Evolutionary conservation across 2,888 invertebrate species (phyloP), one percentile per base, ranked within the genome.

Genomic region (Ochropleura plecta): DNA sequence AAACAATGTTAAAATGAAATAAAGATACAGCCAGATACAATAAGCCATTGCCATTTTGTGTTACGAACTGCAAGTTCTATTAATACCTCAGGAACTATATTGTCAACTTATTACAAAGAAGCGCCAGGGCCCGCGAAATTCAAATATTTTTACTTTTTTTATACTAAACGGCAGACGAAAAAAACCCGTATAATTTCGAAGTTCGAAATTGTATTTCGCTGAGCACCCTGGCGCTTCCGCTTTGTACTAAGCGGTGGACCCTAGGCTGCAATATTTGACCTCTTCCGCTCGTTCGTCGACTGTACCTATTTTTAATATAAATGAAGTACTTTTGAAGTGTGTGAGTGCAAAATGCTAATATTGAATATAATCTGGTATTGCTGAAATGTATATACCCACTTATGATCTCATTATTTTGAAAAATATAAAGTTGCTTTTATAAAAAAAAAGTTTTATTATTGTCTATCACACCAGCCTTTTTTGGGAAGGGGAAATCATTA

Each of bases 391-490:
- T 59, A 46, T 12, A 12, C 40, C 60, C 49, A 10, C 6, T 3
- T n/a, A 53, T 60, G 81, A 81, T 79, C 84, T 82, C 86, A 59
- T 81, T 80, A 48, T 82, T 79, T 79, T 70, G 12, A 72, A 80
- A 76, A 80, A 76, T 68, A 78, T 71, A 75, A 81, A 57, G 62
- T 70, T 66, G 68, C 72, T 69, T 73, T 84, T 72, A 42, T 62
- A 30, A 30, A 30, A 30, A 30, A 30, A 30, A 30, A 30, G 30
- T 30, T 30, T 30, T 30, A 30, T 30, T 30, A 30, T 30, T 30
- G 30, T 30, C 30, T 3, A 30, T 30, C 30, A 30, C 30, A 30
- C 30, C 30, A 30, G 30, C 30, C 30, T 30, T 30, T 2, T 30
- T 30, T 30, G 30, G 30, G 30, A 30, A 30, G 30, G 30, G 1